A percentile compares a stretch with the other conserved stretches of the same genome.
Conservation (phyloP, 2,888 invertebrate species). For the Plemyria rubiginata region DNA sequence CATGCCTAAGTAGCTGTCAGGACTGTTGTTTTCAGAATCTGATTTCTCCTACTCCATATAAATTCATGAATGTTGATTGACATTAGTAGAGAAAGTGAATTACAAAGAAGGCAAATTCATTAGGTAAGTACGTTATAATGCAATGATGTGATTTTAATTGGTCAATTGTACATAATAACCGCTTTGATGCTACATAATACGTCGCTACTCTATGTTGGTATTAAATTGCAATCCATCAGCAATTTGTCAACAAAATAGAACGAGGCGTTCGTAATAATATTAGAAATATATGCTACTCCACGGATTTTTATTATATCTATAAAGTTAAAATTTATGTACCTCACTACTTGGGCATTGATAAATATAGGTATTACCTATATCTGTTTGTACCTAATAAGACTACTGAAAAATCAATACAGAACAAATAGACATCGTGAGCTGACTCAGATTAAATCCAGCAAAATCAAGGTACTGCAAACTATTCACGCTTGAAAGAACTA, state of each 20-base stretch:
- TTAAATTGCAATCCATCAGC: constrained; percentile 37
- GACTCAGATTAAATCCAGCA: constrained; percentile 33
- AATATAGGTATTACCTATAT: too few species aligned
- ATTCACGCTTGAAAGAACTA: constrained; percentile 57
- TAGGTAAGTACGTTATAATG: constrained; percentile 43
- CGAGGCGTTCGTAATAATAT: constrained; percentile 2
- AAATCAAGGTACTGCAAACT: constrained; percentile 45
- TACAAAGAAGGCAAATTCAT: constrained; percentile 49
- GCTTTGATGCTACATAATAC: constrained; percentile 39
- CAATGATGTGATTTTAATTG: constrained; percentile 61
- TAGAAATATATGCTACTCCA: too few species aligned
- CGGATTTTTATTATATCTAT: too few species aligned
- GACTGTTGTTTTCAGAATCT: constrained; percentile 49
- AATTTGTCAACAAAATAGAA: constrained; percentile 32
- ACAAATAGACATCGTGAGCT: constrained; percentile 7
- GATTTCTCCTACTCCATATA: constrained; percentile 44
- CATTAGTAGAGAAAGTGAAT: constrained; percentile 59
- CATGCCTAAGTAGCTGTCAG: constrained; percentile 42
- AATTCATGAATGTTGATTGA: constrained; percentile 52
- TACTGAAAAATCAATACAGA: not conserved
- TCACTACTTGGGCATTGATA: too few species aligned
- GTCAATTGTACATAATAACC: constrained; percentile 52
- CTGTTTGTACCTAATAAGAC: not conserved
- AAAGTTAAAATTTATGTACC: too few species aligned
- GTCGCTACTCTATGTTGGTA: constrained; percentile 25